Base-by-base conservation (phyloP, 2,888 invertebrate species). In the Eudasyphora cyanicolor region DNA sequence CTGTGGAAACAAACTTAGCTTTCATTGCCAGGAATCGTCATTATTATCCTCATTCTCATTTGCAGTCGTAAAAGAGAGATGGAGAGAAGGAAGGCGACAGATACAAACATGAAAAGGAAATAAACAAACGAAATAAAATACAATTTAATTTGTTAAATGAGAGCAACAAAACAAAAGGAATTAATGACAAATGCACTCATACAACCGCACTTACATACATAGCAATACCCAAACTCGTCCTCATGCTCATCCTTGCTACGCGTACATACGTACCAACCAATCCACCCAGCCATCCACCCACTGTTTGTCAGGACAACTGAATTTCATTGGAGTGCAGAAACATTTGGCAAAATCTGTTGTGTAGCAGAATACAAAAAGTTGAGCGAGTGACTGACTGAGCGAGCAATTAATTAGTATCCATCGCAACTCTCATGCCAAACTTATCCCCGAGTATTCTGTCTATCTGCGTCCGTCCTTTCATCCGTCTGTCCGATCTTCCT, bases 61-160 rank as follows among this genome's bases (percentile, higher is more conserved):
- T 24, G 24, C 49, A 49, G 6, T 17, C 49, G 17, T 19, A 54
- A 8, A 54, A 54, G 6, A 24, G 21, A n/a, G n/a, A n/a, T n/a
- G n/a, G n/a, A n/a, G n/a, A n/a, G n/a, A n/a, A n/a, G n/a, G n/a
- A 8, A 45, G 45, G n/a, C 27, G 12, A 54, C 17, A 62, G 24
- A 32, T 32, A 62, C 5, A 62, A 62, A 62, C 6, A 12, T 17
- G 35, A 32, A 64, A 35, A 35, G 57, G 67, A 80, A 60, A 78
- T 75, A 80, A 78, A 70, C 57, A 81, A 78, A 78, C 49, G 71
- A 57, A 80, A 81, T 84, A 84, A 84, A 84, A 81, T 84, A 76
- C 81, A 84, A 84, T 84, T 84, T 84, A 84, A 84, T 84, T 84
- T 84, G 81, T 73, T 76, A 84, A 84, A 76, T 84, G 76, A 76